These are phyloP conservation scores for Coluber constrictor DNA, from an alignment of 2,797 vertebrate genomes.

Conservation along the genomic window DNA sequence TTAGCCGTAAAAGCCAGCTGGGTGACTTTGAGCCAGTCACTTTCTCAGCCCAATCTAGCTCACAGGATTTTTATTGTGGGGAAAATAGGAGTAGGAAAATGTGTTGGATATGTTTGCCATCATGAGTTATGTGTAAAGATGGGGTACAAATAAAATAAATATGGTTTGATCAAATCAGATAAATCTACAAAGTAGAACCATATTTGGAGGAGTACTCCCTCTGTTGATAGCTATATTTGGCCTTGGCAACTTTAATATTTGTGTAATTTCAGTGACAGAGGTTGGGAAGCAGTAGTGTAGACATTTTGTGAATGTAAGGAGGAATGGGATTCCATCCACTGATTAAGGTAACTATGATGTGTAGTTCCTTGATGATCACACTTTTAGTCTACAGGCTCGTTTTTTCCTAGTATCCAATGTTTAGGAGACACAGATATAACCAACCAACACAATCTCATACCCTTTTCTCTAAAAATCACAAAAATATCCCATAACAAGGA, in stretches of 20 bases:
- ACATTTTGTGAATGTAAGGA: not conserved
- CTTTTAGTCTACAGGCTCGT: not conserved
- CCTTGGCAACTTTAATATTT: not conserved
- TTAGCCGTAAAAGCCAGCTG: not conserved
- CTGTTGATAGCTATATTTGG: not conserved
- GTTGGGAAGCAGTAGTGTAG: not conserved
- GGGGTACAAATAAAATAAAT: not conserved
- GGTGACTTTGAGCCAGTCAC: not conserved
- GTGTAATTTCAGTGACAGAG: not conserved
- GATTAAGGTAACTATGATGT: not conserved
- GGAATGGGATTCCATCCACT: not conserved
- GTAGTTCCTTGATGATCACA: not conserved
- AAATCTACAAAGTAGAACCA: not conserved
- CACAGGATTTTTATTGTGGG: not conserved
- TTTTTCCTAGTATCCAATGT: not conserved
- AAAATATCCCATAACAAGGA: not conserved
- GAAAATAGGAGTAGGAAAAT: not conserved
- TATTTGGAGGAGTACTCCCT: not conserved
- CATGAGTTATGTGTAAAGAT: not conserved
- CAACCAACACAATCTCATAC: too few species aligned
- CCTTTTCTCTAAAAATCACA: not conserved
- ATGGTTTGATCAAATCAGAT: not conserved
- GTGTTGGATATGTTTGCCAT: not conserved
- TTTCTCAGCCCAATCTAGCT: not conserved
- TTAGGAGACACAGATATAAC: not conserved